Evolutionary conservation across 2,888 invertebrate species (phyloP), one percentile per base, ranked within the genome.

Genomic region (Enchytraeus crypticus): DNA sequence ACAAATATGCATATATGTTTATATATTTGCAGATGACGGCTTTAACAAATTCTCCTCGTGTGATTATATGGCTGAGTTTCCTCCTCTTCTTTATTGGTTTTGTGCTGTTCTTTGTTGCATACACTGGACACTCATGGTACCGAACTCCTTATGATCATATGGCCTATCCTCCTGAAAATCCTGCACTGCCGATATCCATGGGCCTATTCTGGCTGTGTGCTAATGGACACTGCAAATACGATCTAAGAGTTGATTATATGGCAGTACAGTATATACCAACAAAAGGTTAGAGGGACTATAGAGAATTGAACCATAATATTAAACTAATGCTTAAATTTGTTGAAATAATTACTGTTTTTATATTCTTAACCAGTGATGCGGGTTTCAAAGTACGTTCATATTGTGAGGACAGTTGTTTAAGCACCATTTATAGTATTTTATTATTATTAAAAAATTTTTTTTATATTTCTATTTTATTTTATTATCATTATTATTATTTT

Each of bases 161-260:
- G 14, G 4, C 33, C 18, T 61, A 61, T 26, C 61, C 61, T 2
- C 45, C 45, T 18, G 57, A 57, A 18, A 45, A 30, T 30, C 27
- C 21, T 4, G 30, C 33, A 26, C 38, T 30, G n/a, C 61, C 61
- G 26, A 53, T 61, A 14, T 58, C 33, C 8, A 53, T 61, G 46
- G 61, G 61, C n/a, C 38, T 61, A 14, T 61, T 61, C 58, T 61
- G 58, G 57, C 57, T 61, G 61, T 61, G 61, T 30, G 57, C 56
- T 18, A 27, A 53, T 5, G 43, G 18, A 5, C 61, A 61, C 49
- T 61, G 61, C 49, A 32, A 30, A 21, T 61, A 61, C 21, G 61
- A 61, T 56, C 58, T 61, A 18, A 43, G 49, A 2, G 58, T 61
- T 21, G 58, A 61, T 32, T 61, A 61, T 30, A 61, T 61, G 57